Percentiles rank a stretch among this genome's conserved stretches.
Evolutionary conservation across 2,113 vertebrate genomes (phyloP).

Genomic region (Pluvialis apricaria): DNA sequence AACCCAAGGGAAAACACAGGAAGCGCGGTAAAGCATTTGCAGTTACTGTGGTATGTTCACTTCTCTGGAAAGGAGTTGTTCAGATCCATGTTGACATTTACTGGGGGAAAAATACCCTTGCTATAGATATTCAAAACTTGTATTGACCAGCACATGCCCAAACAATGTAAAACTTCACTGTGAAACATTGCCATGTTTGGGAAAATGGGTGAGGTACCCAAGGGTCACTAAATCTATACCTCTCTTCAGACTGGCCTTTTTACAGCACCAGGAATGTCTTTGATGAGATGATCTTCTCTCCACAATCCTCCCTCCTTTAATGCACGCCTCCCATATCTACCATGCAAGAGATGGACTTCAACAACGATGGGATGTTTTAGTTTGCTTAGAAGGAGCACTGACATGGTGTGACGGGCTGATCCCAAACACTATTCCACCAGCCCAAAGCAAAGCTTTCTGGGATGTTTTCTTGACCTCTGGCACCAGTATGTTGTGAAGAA

Average conservation of each 20-base stretch:
- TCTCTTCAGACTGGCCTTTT: background rate
- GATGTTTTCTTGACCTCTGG: background rate
- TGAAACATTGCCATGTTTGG: background rate
- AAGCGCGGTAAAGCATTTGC: accelerated
- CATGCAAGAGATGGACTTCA: background rate
- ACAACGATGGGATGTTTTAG: background rate
- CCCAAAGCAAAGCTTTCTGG: background rate
- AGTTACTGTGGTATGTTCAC: background rate
- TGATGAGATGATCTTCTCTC: background rate
- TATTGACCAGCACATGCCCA: background rate
- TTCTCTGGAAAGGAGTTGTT: background rate
- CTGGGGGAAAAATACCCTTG: accelerated
- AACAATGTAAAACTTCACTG: background rate
- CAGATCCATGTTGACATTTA: background rate
- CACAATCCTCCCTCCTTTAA: background rate
- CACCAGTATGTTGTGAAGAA: background rate
- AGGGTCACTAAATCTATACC: background rate
- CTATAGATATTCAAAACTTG: background rate
- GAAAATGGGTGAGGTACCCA: background rate
- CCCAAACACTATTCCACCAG: background rate
- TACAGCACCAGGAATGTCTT: background rate
- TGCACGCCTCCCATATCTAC: background rate
- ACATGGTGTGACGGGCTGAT: background rate
- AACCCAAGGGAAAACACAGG: background rate
- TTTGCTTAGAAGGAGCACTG: background rate